Percentiles rank a stretch among this genome's conserved stretches.
These are phyloP conservation scores for Perca fluviatilis DNA, from an alignment of 2,113 vertebrate species.

Conservation along the genomic window DNA sequence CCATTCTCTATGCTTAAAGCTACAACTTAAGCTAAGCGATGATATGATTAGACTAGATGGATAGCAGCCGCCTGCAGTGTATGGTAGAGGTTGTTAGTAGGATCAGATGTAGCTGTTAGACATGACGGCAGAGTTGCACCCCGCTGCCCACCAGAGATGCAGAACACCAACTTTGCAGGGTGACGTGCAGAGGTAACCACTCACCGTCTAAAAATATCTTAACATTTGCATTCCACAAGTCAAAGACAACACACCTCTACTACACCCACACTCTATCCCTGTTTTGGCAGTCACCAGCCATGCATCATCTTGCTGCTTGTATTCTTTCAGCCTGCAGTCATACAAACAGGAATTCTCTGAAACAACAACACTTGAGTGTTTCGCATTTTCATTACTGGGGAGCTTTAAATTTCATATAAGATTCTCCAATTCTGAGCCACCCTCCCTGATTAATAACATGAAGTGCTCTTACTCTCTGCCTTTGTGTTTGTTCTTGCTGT, in stretches of 20 bases:
- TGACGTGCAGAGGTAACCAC: background rate
- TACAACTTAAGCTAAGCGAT: background rate
- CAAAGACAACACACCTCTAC: conserved; percentile 14
- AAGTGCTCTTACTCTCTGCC: background rate
- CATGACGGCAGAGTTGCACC: background rate
- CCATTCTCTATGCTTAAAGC: background rate
- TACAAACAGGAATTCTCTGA: conserved; percentile 8
- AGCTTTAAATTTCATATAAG: conserved; percentile 9
- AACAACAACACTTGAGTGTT: conserved; percentile 16
- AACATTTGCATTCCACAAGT: conserved; percentile 22
- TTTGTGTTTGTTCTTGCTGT: conserved; percentile 33
- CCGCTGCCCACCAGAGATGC: conserved; percentile 1
- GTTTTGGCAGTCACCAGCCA: background rate
- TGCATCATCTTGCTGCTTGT: conserved; percentile 18
- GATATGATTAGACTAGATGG: background rate
- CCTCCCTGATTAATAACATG: conserved; percentile 31
- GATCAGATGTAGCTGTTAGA: background rate
- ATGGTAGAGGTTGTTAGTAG: background rate
- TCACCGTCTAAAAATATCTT: conserved; percentile 8
- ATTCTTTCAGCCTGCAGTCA: conserved; percentile 11
- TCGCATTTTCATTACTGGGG: conserved; percentile 5
- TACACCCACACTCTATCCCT: background rate
- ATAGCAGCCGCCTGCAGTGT: background rate
- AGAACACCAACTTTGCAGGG: background rate
- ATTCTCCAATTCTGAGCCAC: conserved; percentile 14